Percentiles rank a stretch among this genome's conserved stretches.
These are phyloP conservation scores for Orthonychiurus folsomi DNA, from an alignment of 2,888 invertebrate genomes.

Conservation along the genomic window DNA sequence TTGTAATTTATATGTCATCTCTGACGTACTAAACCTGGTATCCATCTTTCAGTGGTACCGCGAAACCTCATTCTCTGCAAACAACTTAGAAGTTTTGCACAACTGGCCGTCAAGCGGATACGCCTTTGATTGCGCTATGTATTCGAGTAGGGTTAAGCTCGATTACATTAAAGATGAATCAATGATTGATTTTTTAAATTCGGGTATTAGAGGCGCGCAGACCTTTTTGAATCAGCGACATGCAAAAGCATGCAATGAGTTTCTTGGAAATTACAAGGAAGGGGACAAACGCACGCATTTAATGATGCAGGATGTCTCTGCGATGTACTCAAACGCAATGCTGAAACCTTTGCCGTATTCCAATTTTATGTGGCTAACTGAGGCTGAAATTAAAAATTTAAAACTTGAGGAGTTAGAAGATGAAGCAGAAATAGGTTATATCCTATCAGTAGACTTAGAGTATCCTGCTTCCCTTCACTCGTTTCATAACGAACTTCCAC, in stretches of 20 bases:
- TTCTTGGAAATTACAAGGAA: slow-evolving; percentile 6
- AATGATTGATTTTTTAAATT: slow-evolving; percentile 18
- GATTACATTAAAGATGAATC: slow-evolving; percentile 15
- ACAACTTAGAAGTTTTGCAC: slow-evolving; percentile 36
- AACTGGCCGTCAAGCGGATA: slow-evolving; percentile 36
- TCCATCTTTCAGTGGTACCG: slow-evolving; percentile 40
- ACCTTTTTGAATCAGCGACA: slow-evolving; percentile 23
- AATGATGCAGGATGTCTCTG: slow-evolving; percentile 13
- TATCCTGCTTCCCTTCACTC: slow-evolving; percentile 6
- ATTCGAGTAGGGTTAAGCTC: slow-evolving; percentile 12
- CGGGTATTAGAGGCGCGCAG: slow-evolving; percentile 17
- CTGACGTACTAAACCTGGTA: slow-evolving; percentile 35
- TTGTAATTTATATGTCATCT: slow-evolving; percentile 35
- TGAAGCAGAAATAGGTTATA: slow-evolving; percentile 5
- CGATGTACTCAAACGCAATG: slow-evolving; percentile 18
- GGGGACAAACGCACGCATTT: slow-evolving; percentile 16
- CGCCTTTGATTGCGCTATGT: slow-evolving; percentile 20
- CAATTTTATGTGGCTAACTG: slow-evolving; percentile 6
- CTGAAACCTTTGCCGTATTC: slow-evolving; percentile 5
- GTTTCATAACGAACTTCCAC: slow-evolving; percentile 9
- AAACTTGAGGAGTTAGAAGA: not conserved
- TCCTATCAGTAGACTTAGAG: slow-evolving; percentile 13
- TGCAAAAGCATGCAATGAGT: slow-evolving; percentile 24
- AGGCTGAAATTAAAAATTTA: not conserved
- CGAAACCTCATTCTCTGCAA: slow-evolving; percentile 24